Evolutionary conservation across 92 coral and sea anemone genomes (phyloP).

Genomic region (Heliopora coerulea): DNA sequence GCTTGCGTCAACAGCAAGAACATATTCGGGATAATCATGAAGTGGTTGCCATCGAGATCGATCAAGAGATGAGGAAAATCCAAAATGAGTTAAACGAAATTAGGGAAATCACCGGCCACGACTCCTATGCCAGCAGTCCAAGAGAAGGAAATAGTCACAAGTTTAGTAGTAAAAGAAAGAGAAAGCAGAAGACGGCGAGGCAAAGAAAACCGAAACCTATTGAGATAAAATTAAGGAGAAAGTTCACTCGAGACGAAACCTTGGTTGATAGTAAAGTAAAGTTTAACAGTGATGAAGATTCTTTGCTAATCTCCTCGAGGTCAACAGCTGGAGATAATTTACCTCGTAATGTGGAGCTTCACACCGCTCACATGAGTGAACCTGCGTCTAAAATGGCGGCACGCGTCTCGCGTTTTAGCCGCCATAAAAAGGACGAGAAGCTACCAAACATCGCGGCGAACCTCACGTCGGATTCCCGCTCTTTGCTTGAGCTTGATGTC

Average conservation of each 20-base stretch:
- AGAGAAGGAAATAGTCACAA: background rate
- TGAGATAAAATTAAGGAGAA: conserved; percentile 16
- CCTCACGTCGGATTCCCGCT: background rate
- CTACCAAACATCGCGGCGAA: conserved; percentile 14
- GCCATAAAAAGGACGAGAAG: background rate
- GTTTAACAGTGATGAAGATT: background rate
- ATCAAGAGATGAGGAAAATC: conserved; percentile 80
- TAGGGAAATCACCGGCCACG: conserved; percentile 71
- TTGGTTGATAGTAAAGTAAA: background rate
- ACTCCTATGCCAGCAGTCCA: background rate
- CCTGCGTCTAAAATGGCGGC: background rate
- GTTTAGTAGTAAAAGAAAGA: conserved; percentile 10
- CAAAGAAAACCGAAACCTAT: conserved; percentile 4
- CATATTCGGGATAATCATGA: conserved; percentile 27
- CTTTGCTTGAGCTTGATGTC: conserved; percentile 12
- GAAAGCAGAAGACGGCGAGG: background rate
- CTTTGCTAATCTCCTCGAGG: background rate
- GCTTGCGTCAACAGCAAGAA: conserved; percentile 16
- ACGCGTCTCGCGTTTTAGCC: background rate
- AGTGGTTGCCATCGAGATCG: background rate
- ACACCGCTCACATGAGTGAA: background rate
- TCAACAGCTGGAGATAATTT: conserved; percentile 16
- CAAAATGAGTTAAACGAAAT: conserved; percentile 74
- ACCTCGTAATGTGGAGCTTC: background rate
- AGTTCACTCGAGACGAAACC: conserved; percentile 9